phyloP scores from a whole-genome alignment of 2,113 vertebrate genomes.

The Ahaetulla prasina region DNA sequence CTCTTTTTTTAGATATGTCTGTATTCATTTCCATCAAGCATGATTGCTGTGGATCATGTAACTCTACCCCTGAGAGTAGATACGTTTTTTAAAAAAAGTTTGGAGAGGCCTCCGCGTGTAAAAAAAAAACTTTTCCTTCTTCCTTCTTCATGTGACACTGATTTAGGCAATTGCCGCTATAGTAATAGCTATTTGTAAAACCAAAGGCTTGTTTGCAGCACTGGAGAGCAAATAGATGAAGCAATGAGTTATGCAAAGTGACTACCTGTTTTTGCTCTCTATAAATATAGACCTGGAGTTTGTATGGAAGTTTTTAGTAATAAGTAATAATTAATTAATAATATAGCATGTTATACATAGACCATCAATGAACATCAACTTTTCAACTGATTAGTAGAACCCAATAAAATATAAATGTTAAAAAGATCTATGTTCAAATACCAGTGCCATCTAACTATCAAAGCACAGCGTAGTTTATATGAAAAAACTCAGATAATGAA shows the following conservation, averaged over 20 bases:
- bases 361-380: neutral
- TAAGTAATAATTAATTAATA: neutral
- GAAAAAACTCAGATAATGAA: neutral
- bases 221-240: neutral
- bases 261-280: neutral
- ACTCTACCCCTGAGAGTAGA: neutral
- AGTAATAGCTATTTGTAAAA: neutral
- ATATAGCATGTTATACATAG: neutral
- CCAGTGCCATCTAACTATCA: neutral
- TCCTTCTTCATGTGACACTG: neutral
- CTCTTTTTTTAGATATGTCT: neutral
- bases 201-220: neutral
- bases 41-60: neutral
- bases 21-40: neutral
- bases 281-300: neutral
- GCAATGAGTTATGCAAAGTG: neutral
- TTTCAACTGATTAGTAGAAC: neutral
- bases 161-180: neutral
- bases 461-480: neutral
- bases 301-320: neutral
- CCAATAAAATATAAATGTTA: neutral
- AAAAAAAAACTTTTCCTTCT: neutral
- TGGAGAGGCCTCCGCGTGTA: neutral
- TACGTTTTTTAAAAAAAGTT: neutral
- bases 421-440: neutral